Base-by-base conservation (phyloP, 1,140 invertebrate species). In the Macrobrachium nipponense region DNA sequence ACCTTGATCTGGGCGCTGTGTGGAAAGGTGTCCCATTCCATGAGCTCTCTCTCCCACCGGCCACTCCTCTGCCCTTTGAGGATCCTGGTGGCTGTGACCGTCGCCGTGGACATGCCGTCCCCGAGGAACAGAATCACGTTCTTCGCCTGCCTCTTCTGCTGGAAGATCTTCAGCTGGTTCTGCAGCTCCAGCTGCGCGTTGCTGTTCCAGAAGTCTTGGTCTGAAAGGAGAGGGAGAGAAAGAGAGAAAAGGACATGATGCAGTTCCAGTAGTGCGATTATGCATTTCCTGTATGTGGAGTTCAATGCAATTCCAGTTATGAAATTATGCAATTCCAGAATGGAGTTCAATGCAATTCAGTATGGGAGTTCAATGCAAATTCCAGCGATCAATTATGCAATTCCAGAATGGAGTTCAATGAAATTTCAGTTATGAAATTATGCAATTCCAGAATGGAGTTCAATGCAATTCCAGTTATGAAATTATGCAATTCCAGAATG, bases 101-200 rank as follows among this genome's bases (percentile, higher is more conserved):
- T 96, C 1, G 95, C 93, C 62, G 95, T 91, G 20, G 95, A 95
- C 94, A 96, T 95, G 18, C 96, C 96, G 91, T 96, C 95, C 2
- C 95, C 96, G 11, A 96, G 92, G 89, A 96, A 95, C 64, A 96
- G 91, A 44, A 96, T 94, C n/a, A 96, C 93, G 90, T 95, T 95
- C 88, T 94, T 95, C 2, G 95, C 95, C 18, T 80, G 64, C 36
- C 58, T 61, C 58, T 68, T 27, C n/a, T 43, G 58, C 7, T 72
- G 87, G 20, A 44, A 60, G 17, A 78, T 61, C 17, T 14, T 15
- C 66, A 88, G 36, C 76, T 76, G 83, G 17, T 58, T 17, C 44
- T 61, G 15, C 36, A 88, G 17, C 18, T 58, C 77, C 62, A 59
- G 44, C 20, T 78, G 62, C 23, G 44, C 87, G 17, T 68, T 8